Conservation (phyloP, 2,113 vertebrate genomes). For the Sturnira hondurensis region DNA sequence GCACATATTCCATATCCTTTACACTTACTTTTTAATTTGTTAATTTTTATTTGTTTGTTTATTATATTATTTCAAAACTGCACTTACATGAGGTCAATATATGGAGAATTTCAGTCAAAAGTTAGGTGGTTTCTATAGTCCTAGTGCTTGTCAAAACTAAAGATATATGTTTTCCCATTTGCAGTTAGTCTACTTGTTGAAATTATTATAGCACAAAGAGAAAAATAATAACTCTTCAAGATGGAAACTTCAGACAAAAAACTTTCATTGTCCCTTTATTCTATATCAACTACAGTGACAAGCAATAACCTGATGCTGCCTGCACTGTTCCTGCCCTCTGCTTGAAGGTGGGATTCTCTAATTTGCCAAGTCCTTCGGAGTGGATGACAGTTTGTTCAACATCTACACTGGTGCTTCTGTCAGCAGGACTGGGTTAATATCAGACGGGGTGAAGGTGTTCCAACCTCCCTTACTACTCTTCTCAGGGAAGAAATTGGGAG, state of each 20-base stretch:
- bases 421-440: neutral
- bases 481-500: neutral
- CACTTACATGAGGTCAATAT: neutral
- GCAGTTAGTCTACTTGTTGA: neutral
- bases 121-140: neutral
- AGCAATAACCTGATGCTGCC: neutral
- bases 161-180: neutral
- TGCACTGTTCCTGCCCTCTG: neutral
- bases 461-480: neutral
- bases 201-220: neutral
- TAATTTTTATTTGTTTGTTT: neutral
- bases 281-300: neutral
- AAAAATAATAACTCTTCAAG: neutral
- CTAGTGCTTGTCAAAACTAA: neutral
- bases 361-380: neutral
- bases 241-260: neutral
- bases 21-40: neutral
- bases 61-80: neutral
- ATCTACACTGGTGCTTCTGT: neutral
- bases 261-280: neutral
- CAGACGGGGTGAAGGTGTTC: neutral
- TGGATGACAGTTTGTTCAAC: neutral
- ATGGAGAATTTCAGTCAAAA: neutral
- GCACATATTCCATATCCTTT: neutral
- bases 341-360: neutral